Conservation (phyloP, 2,113 vertebrate species). For the Colistium nudipinnis region DNA sequence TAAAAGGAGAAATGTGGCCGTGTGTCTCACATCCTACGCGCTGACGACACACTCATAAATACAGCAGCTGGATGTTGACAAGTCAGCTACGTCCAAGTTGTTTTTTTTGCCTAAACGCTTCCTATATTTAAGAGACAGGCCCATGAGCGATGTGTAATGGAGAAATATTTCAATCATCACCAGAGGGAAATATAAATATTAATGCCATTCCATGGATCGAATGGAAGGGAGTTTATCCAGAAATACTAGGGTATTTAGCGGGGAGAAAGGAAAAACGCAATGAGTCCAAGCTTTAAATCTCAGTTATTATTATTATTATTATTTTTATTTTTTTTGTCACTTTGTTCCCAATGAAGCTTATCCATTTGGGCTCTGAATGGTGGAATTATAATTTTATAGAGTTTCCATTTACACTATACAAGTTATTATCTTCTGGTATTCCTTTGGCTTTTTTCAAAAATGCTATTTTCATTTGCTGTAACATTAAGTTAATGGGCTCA, state of each 20-base stretch:
- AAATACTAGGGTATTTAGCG: background rate
- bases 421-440: background rate
- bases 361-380: background rate
- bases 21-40: conserved; percentile 1
- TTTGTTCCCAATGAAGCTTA: background rate
- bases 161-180: conserved; percentile 18
- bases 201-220: background rate
- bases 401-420: background rate
- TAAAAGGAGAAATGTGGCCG: too few relatives aligned
- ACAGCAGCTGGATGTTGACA: conserved; percentile 19
- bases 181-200: background rate
- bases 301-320: background rate
- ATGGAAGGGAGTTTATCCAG: background rate
- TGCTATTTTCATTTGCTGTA: background rate
- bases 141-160: background rate
- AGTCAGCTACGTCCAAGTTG: conserved; percentile 17
- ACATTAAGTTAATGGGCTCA: background rate
- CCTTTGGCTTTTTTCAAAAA: background rate
- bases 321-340: background rate
- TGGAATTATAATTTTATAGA: background rate
- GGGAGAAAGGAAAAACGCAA: background rate
- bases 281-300: background rate
- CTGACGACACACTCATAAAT: conserved; percentile 34
- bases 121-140: background rate
- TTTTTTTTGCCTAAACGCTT: conserved; percentile 5